Evolutionary conservation across 2,797 vertebrate species (phyloP), one percentile per base, ranked within the genome.

Genomic region (Gymnoscopelus braueri): DNA sequence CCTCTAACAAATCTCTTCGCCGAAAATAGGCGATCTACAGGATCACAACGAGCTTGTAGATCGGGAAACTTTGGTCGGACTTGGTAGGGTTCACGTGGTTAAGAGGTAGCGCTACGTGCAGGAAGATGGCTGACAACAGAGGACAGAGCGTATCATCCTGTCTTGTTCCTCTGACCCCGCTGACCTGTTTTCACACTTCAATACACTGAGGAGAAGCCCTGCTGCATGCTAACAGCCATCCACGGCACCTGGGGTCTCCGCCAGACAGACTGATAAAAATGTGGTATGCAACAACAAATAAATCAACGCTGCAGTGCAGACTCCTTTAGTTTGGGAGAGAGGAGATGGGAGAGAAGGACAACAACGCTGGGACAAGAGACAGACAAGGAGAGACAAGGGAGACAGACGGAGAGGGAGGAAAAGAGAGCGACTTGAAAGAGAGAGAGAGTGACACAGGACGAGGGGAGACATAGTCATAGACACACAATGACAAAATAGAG

Each of bases 111-210:
- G 56, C 57, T 77, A 70, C 70, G 57, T 67, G 57, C 69, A 84
- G 73, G 67, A 84, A 82, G 72, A 32, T 67, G 23, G 44, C 68
- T 82, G 85, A 87, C 81, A 90, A 86, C 80, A 84, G 68, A 90
- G 84, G 80, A 75, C 81, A 81, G 76, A 83, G n/a, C 35, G 56
- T 29, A 26, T 83, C 80, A 78, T 81, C 81, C 73, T 81, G 73
- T 84, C 70, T 47, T 85, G 75, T 77, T 78, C 71, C 48, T 3
- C 77, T 85, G 84, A 75, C 82, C 84, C 60, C n/a, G 4, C 77
- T 85, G 85, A 90, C 87, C 84, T 74, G 78, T 77, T 77, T 83
- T 87, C 76, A 83, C 79, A 87, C 70, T 85, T 76, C 80, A 77
- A 50, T 60, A 72, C 74, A 79, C 64, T 10, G 8, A 81, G 56